A percentile compares a stretch with the other conserved stretches of the same genome.
These are phyloP conservation scores for Ischnura elegans DNA, from an alignment of 2,888 invertebrate genomes.

Conservation along the genomic window DNA sequence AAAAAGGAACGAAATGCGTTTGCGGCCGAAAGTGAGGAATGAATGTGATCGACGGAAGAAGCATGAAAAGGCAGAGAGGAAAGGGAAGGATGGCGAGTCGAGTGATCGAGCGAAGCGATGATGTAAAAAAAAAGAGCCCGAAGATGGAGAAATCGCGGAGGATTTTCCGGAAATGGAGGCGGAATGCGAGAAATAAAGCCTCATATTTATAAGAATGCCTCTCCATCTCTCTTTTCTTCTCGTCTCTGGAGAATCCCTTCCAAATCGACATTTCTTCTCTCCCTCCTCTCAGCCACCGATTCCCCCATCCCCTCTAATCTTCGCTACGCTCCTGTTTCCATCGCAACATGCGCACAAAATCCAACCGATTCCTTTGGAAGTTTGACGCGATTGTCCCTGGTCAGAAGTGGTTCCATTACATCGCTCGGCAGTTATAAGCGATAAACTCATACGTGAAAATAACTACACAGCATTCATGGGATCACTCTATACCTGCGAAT, in stretches of 20 bases:
- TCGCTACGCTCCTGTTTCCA: neutral
- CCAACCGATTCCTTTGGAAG: neutral
- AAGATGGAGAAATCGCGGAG: neutral
- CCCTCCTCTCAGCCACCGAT: neutral
- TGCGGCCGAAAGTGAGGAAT: neutral
- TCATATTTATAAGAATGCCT: neutral
- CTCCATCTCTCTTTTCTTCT: neutral
- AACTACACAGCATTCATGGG: no score
- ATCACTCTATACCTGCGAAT: no score
- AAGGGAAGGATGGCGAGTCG: neutral
- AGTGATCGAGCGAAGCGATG: conserved; percentile 9
- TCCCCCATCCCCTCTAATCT: neutral
- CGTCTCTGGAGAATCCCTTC: neutral
- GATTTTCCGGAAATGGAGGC: conserved; percentile 23
- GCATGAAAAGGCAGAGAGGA: neutral
- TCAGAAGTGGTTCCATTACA: no score
- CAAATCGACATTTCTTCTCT: conserved; percentile 11
- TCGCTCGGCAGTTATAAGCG: no score
- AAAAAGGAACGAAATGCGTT: neutral
- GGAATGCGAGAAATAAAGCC: conserved; percentile 8
- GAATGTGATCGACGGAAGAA: neutral
- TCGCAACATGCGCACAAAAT: neutral
- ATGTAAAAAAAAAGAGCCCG: neutral
- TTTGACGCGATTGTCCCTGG: neutral
- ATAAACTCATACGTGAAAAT: no score